Percentiles rank a stretch among this genome's conserved stretches.
Evolutionary conservation across 2,888 invertebrate genomes (phyloP).

Genomic region (Oscheius sp.): DNA sequence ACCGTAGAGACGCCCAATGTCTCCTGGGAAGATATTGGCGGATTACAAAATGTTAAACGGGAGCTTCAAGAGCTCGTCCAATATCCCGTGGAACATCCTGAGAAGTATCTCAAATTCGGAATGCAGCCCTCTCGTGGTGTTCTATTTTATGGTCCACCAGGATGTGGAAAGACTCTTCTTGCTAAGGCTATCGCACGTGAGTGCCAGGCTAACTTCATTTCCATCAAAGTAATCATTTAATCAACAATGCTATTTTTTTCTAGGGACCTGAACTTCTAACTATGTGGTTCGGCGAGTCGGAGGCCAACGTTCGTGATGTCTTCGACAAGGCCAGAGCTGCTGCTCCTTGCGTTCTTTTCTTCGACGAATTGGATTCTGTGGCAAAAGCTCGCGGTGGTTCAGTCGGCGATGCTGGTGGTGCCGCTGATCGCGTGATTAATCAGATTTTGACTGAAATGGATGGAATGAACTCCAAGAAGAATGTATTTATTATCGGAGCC

Average conservation of each 20-base stretch:
- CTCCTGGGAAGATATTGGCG: conserved; percentile 94
- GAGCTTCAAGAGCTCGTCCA: conserved; percentile 97
- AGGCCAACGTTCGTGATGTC: conserved; percentile 98
- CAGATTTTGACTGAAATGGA: conserved; percentile 99
- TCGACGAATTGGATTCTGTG: conserved; percentile 99
- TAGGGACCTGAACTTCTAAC: conserved; percentile 87
- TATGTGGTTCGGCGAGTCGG: conserved; percentile 99
- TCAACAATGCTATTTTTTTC: conserved; percentile 13
- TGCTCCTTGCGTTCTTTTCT: conserved; percentile 98
- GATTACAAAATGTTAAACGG: conserved; percentile 76
- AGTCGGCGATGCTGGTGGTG: conserved; percentile 79
- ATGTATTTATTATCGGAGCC: conserved; percentile 98
- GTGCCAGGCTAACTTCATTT: conserved; percentile 99
- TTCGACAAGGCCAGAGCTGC: conserved; percentile 99
- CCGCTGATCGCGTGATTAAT: conserved; percentile 98
- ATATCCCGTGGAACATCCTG: conserved; percentile 99
- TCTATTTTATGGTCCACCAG: conserved; percentile 95
- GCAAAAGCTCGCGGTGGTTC: conserved; percentile 95
- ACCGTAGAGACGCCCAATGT: conserved; percentile 98
- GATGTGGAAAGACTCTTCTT: conserved; percentile 85
- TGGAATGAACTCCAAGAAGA: conserved; percentile 99
- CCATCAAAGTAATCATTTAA: conserved; percentile 84
- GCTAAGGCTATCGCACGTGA: conserved; percentile 94
- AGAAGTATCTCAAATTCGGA: conserved; percentile 99
- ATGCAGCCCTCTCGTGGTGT: conserved; percentile 97